Conservation (phyloP, 64 coral and sea anemone species). For the Pocillopora verrucosa region DNA sequence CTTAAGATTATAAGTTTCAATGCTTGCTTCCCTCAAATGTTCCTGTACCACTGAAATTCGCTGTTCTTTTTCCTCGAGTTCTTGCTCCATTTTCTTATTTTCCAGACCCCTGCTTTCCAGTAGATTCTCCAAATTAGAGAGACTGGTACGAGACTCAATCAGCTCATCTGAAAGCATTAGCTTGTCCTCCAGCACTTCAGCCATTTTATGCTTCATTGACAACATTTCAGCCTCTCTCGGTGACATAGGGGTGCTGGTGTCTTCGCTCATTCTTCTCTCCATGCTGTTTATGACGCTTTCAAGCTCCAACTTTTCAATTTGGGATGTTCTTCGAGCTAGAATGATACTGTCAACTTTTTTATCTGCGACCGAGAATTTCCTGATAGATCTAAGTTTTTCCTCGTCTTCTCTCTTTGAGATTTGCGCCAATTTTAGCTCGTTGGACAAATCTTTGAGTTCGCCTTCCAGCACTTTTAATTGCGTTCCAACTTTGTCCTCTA, state of each 20-base stretch:
- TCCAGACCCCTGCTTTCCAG: conserved; percentile 33
- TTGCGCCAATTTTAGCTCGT: conserved; percentile 26
- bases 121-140: conserved; percentile 12
- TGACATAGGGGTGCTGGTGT: neutral
- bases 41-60: conserved; percentile 23
- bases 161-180: conserved; percentile 46
- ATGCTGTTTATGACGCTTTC: conserved; percentile 38
- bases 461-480: neutral
- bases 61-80: conserved; percentile 37
- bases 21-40: neutral
- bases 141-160: conserved; percentile 36
- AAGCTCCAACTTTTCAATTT: conserved; percentile 43
- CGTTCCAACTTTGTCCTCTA: conserved; percentile 24
- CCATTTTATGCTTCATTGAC: conserved; percentile 55
- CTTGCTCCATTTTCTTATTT: conserved; percentile 33
- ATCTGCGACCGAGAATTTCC: conserved; percentile 26
- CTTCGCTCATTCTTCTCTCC: conserved; percentile 18
- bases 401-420: conserved; percentile 44
- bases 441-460: conserved; percentile 33
- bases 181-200: conserved; percentile 40
- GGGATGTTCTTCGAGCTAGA: conserved; percentile 26
- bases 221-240: conserved; percentile 42
- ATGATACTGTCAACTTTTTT: neutral
- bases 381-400: conserved; percentile 8
- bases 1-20: conserved; percentile 1